These are phyloP conservation scores for Sterrhoptilus dennistouni DNA, from an alignment of 2,113 vertebrate genomes.

Conservation along the genomic window DNA sequence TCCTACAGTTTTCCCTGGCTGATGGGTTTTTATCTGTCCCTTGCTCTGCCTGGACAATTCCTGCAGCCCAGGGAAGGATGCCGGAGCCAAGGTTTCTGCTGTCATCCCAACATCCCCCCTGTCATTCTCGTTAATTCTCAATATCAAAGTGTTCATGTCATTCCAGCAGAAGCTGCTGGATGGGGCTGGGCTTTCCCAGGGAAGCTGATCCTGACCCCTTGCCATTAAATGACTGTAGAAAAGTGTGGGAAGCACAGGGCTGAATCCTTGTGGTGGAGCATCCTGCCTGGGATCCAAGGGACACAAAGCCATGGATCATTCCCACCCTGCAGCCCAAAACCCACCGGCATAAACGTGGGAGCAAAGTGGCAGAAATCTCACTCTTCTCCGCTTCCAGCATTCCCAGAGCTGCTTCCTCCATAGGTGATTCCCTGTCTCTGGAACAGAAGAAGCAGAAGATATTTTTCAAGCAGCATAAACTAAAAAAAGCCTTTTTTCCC, in stretches of 20 bases:
- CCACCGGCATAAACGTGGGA: fast-evolving
- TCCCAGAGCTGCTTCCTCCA: neutral
- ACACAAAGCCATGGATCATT: neutral
- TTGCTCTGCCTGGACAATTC: neutral
- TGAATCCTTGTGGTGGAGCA: neutral
- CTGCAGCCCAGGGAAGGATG: neutral
- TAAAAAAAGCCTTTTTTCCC: neutral
- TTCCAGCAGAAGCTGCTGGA: neutral
- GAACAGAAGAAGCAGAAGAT: neutral
- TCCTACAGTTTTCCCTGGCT: neutral
- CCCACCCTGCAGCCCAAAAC: neutral
- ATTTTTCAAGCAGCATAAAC: neutral
- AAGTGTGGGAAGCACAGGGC: neutral
- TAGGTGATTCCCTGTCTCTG: neutral
- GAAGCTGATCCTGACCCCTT: neutral
- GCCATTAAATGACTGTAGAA: neutral
- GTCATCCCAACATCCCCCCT: fast-evolving
- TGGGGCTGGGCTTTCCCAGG: neutral
- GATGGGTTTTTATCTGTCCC: neutral
- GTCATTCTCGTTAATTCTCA: neutral
- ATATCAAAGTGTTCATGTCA: fast-evolving
- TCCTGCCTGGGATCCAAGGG: fast-evolving
- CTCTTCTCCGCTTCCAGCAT: neutral
- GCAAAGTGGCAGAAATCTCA: neutral
- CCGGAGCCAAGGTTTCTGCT: neutral